Base-by-base conservation (phyloP, 2,888 invertebrate genomes). In the Nymphalis c-album region DNA sequence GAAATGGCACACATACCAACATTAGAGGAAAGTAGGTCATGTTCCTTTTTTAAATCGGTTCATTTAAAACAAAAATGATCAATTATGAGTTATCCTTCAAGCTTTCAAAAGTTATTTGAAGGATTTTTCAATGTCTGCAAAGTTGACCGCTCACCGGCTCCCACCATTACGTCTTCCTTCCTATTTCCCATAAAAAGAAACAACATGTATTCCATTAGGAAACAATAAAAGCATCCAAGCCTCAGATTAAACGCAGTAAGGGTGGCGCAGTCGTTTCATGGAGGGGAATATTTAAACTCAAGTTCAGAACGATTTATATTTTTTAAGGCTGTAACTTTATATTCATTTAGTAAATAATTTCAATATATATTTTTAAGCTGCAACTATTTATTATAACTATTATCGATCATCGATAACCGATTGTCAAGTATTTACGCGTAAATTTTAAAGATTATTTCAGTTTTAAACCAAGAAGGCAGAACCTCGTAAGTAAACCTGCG, bases 211-310 rank as follows among this genome's bases (percentile, higher is more conserved):
- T 55, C 53, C 53, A 55, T 55, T 55, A 55, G 53, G 53, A 55
- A 55, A 55, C 53, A 55, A 55, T 55, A 55, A 55, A 55, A 31
- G 53, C 53, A 55, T 26, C 53, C 53, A 55, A 55, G 53, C 53
- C 17, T 53, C 31, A 55, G 13, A 31, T 55, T 55, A 55, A 55
- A 31, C 51, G 51, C 17, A n/a, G 26, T 55, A 55, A 20, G 53
- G 53, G 53, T 16, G 51, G 51, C 22, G 51, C 22, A 10, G 51
- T 22, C 26, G 53, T 26, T 5, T 7, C 7, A 10, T 50, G 7
- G 17, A 22, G 31, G 31, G 53, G 26, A n/a, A 31, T 17, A 31
- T 31, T 55, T 17, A 55, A 26, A 55, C 16, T 50, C 20, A 18
- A 51, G 51, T 55, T 55, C 31, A 55, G 26, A 31, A 55, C 26